These are phyloP conservation scores for Heliornis fulica DNA, from an alignment of 2,113 vertebrate genomes.

Conservation along the genomic window DNA sequence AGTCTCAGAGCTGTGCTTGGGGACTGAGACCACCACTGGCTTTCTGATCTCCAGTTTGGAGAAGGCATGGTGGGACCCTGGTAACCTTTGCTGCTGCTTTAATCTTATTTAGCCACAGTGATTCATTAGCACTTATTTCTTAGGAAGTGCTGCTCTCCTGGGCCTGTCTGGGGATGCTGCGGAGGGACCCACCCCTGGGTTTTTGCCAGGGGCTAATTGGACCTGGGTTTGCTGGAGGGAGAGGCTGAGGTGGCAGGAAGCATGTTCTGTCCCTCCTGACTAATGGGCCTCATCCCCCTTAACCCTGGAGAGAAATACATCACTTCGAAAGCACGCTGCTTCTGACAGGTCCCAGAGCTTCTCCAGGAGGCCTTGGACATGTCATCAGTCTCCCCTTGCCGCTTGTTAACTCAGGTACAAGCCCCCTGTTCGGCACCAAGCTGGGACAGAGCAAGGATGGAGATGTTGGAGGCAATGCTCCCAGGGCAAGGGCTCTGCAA, in stretches of 20 bases:
- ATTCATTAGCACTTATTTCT: not conserved
- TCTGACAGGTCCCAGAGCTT: not conserved
- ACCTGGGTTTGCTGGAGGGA: not conserved
- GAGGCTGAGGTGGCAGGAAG: not conserved
- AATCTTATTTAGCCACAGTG: not conserved
- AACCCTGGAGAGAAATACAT: slow-evolving; percentile 9
- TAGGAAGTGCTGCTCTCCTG: not conserved
- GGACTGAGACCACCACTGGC: not conserved
- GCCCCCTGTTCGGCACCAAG: not conserved
- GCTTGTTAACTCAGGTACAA: not conserved
- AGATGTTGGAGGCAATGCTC: not conserved
- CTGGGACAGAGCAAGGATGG: not conserved
- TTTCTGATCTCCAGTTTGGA: not conserved
- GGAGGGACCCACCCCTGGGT: not conserved
- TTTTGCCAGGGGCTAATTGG: slow-evolving; percentile 23
- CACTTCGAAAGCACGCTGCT: not conserved
- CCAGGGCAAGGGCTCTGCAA: not conserved
- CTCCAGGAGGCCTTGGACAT: not conserved
- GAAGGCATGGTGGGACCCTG: not conserved
- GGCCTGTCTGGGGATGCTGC: not conserved
- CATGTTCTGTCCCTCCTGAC: not conserved
- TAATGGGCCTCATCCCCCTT: not conserved
- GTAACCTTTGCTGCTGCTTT: not conserved
- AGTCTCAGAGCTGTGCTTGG: not conserved
- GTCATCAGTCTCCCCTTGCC: not conserved